A percentile compares a stretch with the other conserved stretches of the same genome.
These are phyloP conservation scores for Rhinopomastus cyanomelas DNA, from an alignment of 2,113 vertebrate genomes.

Conservation along the genomic window DNA sequence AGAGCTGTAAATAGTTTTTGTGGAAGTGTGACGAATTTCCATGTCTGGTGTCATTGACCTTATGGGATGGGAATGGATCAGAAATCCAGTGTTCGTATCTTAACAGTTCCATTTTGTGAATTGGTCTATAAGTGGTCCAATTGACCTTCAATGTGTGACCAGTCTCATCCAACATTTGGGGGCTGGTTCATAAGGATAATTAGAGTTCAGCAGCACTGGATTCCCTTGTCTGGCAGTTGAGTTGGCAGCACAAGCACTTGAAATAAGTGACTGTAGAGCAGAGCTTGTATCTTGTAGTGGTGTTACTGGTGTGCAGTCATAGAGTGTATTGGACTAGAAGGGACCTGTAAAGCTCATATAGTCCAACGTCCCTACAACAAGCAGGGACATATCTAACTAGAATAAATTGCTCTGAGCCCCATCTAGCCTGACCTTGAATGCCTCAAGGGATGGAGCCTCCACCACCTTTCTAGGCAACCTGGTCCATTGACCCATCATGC, in stretches of 20 bases:
- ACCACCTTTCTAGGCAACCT: too few species aligned
- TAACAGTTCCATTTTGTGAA: background rate
- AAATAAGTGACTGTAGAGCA: background rate
- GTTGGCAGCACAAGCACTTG: background rate
- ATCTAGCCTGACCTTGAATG: too few species aligned
- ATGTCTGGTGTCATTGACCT: background rate
- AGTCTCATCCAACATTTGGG: background rate
- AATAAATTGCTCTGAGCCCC: too few species aligned
- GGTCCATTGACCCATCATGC: too few species aligned
- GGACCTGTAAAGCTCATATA: too few species aligned
- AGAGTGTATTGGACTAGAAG: too few species aligned
- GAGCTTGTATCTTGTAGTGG: background rate
- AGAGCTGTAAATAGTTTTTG: background rate
- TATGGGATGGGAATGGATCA: background rate
- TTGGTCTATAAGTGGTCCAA: background rate
- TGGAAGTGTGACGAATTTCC: background rate
- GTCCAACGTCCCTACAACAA: too few species aligned
- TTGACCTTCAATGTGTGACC: too few species aligned
- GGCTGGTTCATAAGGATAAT: background rate
- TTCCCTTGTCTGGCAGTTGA: background rate
- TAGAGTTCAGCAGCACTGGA: background rate
- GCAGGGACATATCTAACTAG: too few species aligned
- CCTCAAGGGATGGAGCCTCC: too few species aligned
- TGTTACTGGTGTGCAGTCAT: background rate
- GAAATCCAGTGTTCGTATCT: background rate